Percentiles rank a stretch among this genome's conserved stretches.
Conservation (phyloP, 2,888 invertebrate species). For the Girardia tigrina region DNA sequence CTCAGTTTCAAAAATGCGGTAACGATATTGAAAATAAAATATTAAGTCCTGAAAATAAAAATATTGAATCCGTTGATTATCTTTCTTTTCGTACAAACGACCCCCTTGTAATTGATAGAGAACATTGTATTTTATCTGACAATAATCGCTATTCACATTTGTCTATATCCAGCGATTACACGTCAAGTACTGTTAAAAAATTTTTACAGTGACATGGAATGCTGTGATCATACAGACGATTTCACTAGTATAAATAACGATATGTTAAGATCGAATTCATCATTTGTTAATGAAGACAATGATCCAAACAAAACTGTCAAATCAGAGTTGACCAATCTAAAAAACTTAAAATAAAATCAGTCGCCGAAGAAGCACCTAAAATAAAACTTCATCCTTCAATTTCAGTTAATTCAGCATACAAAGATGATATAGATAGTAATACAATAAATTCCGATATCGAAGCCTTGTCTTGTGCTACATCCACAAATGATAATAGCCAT, state of each 20-base stretch:
- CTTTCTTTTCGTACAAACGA: too few relatives aligned
- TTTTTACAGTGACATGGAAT: neutral
- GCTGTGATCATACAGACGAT: neutral
- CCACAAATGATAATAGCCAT: slow-evolving; percentile 44
- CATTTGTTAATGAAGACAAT: neutral
- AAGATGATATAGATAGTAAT: slow-evolving; percentile 62
- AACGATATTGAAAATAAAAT: too few relatives aligned
- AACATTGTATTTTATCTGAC: too few relatives aligned
- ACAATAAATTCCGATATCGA: slow-evolving; percentile 85
- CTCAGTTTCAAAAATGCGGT: too few relatives aligned
- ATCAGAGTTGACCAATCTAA: neutral
- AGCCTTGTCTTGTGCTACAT: slow-evolving; percentile 62
- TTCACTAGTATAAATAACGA: slow-evolving; percentile 15
- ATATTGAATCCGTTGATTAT: too few relatives aligned
- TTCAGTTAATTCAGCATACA: neutral
- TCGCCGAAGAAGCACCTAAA: neutral
- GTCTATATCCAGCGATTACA: neutral
- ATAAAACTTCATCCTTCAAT: neutral
- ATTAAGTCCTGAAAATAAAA: too few relatives aligned
- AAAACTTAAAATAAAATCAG: neutral
- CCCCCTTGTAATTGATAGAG: too few relatives aligned
- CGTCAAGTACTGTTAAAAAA: slow-evolving; percentile 3
- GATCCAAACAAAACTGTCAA: neutral
- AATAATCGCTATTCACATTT: neutral
- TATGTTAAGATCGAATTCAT: neutral